phyloP scores from a whole-genome alignment of 1,140 invertebrate species.

The Paraescarpia echinospica region DNA sequence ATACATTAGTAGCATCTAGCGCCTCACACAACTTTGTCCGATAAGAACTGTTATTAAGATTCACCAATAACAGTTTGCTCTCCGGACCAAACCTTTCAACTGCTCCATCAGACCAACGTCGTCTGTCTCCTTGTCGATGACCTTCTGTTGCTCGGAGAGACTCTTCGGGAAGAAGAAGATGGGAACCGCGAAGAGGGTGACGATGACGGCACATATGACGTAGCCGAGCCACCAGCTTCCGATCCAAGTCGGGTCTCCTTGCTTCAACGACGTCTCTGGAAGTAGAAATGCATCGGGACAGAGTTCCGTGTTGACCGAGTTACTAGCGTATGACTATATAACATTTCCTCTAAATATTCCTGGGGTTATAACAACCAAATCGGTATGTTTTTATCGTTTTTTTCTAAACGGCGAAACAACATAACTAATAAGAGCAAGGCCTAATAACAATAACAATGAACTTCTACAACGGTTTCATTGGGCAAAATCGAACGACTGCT shows the following conservation, averaged over 20 bases:
- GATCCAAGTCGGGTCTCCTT: constrained; percentile 23
- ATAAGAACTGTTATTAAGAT: neutral
- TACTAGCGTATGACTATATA: neutral
- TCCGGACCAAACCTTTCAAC: constrained; percentile 17
- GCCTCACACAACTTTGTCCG: neutral
- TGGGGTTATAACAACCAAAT: neutral
- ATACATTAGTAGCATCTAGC: neutral
- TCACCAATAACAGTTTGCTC: neutral
- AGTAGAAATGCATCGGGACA: neutral
- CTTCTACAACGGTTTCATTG: too few relatives aligned
- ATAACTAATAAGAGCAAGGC: too few relatives aligned
- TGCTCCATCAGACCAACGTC: constrained; percentile 10
- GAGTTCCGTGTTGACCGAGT: neutral
- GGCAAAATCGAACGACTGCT: too few relatives aligned
- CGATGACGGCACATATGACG: constrained; percentile 12
- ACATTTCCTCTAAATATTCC: neutral
- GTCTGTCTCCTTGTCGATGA: neutral
- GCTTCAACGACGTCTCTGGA: constrained; percentile 15
- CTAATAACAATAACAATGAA: too few relatives aligned
- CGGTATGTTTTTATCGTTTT: too few relatives aligned
- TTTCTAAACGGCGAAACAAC: neutral
- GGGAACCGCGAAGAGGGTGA: constrained; percentile 4
- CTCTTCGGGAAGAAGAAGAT: constrained; percentile 27
- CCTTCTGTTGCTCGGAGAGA: neutral
- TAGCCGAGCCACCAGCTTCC: constrained; percentile 31